These are phyloP conservation scores for Naso thynnoides DNA, from an alignment of 2,797 vertebrate genomes.

Conservation along the genomic window DNA sequence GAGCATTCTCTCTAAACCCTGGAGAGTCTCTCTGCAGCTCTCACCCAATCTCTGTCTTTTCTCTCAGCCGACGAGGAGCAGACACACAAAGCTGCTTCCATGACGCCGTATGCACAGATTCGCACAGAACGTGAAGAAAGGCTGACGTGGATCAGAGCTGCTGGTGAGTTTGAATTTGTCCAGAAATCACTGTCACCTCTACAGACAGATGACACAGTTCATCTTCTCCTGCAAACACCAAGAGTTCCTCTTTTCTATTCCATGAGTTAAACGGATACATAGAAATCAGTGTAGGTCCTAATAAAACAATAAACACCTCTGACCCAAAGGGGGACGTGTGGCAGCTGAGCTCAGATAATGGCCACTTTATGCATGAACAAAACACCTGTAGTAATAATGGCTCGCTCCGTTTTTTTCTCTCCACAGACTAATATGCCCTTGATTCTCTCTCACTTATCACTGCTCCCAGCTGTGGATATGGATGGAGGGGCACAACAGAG, in stretches of 20 bases:
- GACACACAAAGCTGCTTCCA: slow-evolving; percentile 48
- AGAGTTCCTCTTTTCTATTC: slow-evolving; percentile 67
- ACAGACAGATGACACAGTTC: slow-evolving; percentile 38
- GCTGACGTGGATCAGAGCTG: background rate
- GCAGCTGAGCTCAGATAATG: slow-evolving; percentile 64
- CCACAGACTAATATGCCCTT: slow-evolving; percentile 63
- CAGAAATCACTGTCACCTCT: slow-evolving; percentile 51
- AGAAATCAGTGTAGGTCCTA: slow-evolving; percentile 65
- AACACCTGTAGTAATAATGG: slow-evolving; percentile 73
- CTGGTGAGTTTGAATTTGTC: slow-evolving; percentile 35
- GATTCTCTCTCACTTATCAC: slow-evolving; percentile 69
- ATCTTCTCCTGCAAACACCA: slow-evolving; percentile 45
- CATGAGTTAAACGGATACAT: slow-evolving; percentile 60
- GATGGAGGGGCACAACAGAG: slow-evolving; percentile 38
- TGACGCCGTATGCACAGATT: slow-evolving; percentile 33
- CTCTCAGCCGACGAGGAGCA: slow-evolving; percentile 63
- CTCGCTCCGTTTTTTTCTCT: slow-evolving; percentile 27
- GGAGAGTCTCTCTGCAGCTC: slow-evolving; percentile 75
- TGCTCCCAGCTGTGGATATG: slow-evolving; percentile 57
- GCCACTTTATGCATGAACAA: slow-evolving; percentile 72
- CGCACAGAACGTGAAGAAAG: slow-evolving; percentile 11
- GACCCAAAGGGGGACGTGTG: slow-evolving; percentile 53
- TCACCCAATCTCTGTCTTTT: slow-evolving; percentile 73
- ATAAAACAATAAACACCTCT: slow-evolving; percentile 78
- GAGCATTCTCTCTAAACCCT: slow-evolving; percentile 81